A percentile compares a stretch with the other conserved stretches of the same genome.
phyloP scores from a whole-genome alignment of 2,113 vertebrate genomes.

The Odontophorus gujanensis region DNA sequence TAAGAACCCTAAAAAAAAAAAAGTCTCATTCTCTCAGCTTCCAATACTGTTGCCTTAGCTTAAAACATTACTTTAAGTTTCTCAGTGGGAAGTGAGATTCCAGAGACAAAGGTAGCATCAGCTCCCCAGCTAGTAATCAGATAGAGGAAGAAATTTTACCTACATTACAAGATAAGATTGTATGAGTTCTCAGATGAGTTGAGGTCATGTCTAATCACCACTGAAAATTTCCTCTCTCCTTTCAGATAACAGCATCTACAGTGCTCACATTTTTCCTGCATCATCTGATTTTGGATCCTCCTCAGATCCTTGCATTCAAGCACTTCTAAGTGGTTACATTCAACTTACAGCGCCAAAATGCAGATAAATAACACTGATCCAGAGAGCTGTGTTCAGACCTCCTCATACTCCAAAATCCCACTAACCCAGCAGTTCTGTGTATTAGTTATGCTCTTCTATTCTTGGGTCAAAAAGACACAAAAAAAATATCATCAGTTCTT shows the following conservation, averaged over 20 bases:
- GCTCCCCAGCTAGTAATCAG: background rate
- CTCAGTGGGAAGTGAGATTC: background rate
- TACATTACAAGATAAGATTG: background rate
- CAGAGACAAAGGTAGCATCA: background rate
- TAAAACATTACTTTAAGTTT: background rate
- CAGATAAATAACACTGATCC: accelerated
- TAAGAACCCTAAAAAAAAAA: background rate
- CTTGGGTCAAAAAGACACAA: background rate
- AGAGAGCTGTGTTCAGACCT: background rate
- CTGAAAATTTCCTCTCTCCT: background rate
- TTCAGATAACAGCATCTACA: background rate
- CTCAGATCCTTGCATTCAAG: background rate
- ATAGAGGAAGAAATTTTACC: background rate
- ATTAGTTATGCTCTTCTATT: background rate
- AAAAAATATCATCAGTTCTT: background rate
- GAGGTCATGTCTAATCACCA: background rate
- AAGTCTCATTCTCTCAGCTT: background rate
- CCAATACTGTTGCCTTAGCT: background rate
- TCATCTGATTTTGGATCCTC: background rate
- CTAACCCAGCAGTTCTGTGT: background rate
- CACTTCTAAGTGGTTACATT: accelerated
- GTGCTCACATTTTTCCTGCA: background rate
- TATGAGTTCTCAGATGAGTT: background rate
- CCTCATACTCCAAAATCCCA: background rate
- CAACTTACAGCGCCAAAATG: background rate